Percentiles rank a stretch among this genome's conserved stretches.
Evolutionary conservation across 1,140 invertebrate species (phyloP).

Genomic region (honey bee (Apis mellifera)): DNA sequence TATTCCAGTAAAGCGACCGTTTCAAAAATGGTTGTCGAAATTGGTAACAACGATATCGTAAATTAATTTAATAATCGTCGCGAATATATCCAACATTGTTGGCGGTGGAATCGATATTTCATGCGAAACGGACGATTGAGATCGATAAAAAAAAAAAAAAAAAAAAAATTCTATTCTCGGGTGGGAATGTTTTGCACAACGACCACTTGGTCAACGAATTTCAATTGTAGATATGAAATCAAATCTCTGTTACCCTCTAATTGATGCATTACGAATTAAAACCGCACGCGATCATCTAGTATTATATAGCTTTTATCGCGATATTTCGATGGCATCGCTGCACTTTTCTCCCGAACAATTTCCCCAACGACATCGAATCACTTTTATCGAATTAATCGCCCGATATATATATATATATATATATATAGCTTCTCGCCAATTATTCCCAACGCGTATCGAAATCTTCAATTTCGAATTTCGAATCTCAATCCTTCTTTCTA

Average conservation of each 20-base stretch:
- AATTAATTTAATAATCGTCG: not conserved
- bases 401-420: no score
- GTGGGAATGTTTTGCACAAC: not conserved
- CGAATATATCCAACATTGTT: not conserved
- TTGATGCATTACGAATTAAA: conserved; percentile 12
- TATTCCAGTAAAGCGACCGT: not conserved
- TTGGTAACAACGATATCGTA: not conserved
- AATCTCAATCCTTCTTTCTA: no score
- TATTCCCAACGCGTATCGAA: no score
- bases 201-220: not conserved
- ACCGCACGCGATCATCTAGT: conserved; percentile 4
- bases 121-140: no score
- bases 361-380: not conserved
- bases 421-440: not conserved
- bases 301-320: not conserved
- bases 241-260: conserved; percentile 6
- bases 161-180: not conserved
- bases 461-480: not conserved
- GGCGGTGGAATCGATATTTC: not conserved
- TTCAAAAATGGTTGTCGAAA: not conserved
- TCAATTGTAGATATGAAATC: conserved; percentile 10
- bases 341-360: not conserved
- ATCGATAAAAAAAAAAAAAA: conserved; percentile 1
- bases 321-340: not conserved
- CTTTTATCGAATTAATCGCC: conserved; percentile 10